Percentiles rank a stretch among this genome's conserved stretches.
Conservation (phyloP, 2,888 invertebrate species). For the Sminthurides aquaticus region DNA sequence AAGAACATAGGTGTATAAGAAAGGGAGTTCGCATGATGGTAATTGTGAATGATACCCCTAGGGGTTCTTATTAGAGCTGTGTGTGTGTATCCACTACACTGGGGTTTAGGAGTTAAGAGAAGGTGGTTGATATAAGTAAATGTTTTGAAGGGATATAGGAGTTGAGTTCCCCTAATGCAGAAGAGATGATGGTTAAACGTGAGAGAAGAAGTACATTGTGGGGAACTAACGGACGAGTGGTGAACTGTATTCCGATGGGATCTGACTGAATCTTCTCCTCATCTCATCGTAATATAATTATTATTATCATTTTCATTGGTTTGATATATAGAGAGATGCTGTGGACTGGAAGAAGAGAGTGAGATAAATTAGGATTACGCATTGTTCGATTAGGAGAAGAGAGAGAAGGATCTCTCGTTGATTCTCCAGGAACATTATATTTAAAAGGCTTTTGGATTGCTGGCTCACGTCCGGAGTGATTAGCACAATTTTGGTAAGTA, state of each 20-base stretch:
- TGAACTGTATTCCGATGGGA: neutral
- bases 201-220: neutral
- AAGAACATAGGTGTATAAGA: too few relatives aligned
- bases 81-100: too few relatives aligned
- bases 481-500: neutral
- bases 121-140: too few relatives aligned
- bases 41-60: too few relatives aligned
- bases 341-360: neutral
- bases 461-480: neutral
- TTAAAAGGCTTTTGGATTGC: neutral
- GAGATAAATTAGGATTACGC: neutral
- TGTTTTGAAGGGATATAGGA: too few relatives aligned
- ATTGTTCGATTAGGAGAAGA: neutral
- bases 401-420: neutral
- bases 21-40: too few relatives aligned
- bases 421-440: neutral
- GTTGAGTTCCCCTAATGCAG: neutral
- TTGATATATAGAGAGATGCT: too few relatives aligned
- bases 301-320: neutral
- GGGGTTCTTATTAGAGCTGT: too few relatives aligned
- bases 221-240: neutral
- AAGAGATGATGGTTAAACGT: neutral
- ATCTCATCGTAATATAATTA: neutral
- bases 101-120: too few relatives aligned
- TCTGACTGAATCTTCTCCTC: neutral